A percentile compares a stretch with the other conserved stretches of the same genome.
phyloP scores from a whole-genome alignment of 2,888 invertebrate genomes.

The Coelogynopora nodosa region DNA sequence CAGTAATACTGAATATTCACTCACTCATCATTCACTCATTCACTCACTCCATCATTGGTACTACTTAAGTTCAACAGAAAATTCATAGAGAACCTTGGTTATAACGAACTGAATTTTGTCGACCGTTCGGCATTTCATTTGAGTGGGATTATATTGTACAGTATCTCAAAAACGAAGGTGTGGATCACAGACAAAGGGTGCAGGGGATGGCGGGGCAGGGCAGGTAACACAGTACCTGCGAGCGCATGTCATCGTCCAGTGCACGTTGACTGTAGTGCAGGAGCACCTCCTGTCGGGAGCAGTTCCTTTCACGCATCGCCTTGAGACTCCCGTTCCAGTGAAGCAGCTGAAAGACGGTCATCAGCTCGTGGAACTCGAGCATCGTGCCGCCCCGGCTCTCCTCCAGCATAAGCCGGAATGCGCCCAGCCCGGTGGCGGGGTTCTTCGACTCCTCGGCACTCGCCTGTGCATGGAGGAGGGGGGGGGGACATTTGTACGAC shows the following conservation, averaged over 20 bases:
- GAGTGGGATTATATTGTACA: no score
- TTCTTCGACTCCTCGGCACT: constrained; percentile 58
- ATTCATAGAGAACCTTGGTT: no score
- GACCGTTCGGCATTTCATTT: no score
- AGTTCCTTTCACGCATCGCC: constrained; percentile 88
- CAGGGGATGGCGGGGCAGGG: background rate
- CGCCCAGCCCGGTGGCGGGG: constrained; percentile 74
- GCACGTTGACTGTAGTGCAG: constrained; percentile 87
- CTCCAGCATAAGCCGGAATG: constrained; percentile 69
- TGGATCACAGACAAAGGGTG: background rate
- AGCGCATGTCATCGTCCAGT: constrained; percentile 88
- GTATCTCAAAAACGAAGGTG: no score
- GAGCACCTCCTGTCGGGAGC: constrained; percentile 81
- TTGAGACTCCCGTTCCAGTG: constrained; percentile 95
- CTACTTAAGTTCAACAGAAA: no score
- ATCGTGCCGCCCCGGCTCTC: constrained; percentile 74
- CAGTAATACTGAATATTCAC: no score
- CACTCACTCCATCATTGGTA: no score
- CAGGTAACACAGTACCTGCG: constrained; percentile 58
- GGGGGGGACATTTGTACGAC: no score
- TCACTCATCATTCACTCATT: no score
- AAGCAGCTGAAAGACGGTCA: constrained; percentile 91
- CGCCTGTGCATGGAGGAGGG: constrained; percentile 55
- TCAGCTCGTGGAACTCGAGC: constrained; percentile 90
- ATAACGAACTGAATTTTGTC: no score